Conservation (phyloP, 2,888 invertebrate genomes). For the Fragum sueziense region DNA sequence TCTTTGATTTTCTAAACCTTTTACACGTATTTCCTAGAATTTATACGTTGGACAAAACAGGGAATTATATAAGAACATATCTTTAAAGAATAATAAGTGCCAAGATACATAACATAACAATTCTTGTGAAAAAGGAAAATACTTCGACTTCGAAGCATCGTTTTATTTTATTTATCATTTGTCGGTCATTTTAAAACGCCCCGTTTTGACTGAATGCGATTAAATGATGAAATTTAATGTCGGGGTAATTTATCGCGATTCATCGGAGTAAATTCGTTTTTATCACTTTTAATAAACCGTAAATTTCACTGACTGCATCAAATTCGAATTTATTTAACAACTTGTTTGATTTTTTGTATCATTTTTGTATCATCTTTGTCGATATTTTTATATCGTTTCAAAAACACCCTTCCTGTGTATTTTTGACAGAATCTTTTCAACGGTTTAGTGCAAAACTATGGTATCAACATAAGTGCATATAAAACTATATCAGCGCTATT, state of each 20-base stretch:
- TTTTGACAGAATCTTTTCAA: not conserved
- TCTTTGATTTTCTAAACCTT: too few relatives aligned
- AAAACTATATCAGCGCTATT: too few relatives aligned
- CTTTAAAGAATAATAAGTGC: too few relatives aligned
- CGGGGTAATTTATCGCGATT: not conserved
- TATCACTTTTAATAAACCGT: constrained; percentile 15
- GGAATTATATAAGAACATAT: too few relatives aligned
- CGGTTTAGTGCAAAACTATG: too few relatives aligned
- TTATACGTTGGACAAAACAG: too few relatives aligned
- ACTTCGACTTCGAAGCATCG: too few relatives aligned
- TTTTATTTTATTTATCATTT: too few relatives aligned
- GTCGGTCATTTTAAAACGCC: not conserved
- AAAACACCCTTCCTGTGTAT: not conserved
- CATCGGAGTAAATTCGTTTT: constrained; percentile 1
- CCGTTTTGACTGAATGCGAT: not conserved
- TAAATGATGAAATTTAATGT: not conserved
- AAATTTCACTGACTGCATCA: constrained; percentile 13
- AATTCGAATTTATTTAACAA: constrained; percentile 6
- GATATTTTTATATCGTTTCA: not conserved
- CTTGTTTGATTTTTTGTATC: constrained; percentile 1
- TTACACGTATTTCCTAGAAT: too few relatives aligned
- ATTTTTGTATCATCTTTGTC: not conserved
- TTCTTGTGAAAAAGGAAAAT: too few relatives aligned
- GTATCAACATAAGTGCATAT: too few relatives aligned
- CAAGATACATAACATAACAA: too few relatives aligned